A percentile compares a stretch with the other conserved stretches of the same genome.
Conservation (phyloP, 1,140 invertebrate genomes). For the Drosophila parvula region DNA sequence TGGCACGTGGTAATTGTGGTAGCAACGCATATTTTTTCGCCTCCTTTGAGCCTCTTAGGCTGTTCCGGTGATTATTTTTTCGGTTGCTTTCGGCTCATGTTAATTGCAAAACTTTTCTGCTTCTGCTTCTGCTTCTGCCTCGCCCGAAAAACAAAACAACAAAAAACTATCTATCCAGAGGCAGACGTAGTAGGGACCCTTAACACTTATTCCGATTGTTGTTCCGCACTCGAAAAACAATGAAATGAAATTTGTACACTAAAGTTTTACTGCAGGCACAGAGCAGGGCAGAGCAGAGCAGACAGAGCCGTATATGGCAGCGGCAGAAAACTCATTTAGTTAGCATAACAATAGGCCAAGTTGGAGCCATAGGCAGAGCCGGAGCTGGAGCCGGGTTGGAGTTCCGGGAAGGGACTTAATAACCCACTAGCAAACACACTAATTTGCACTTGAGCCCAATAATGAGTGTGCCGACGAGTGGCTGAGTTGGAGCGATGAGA, state of each 20-base stretch:
- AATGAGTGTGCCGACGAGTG: constrained; percentile 81
- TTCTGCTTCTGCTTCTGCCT: constrained; percentile 5
- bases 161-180: constrained; percentile 66
- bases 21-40: constrained; percentile 26
- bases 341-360: constrained; percentile 74
- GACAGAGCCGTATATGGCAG: constrained; percentile 55
- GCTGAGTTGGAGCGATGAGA: constrained; percentile 37
- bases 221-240: constrained; percentile 78
- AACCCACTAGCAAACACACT: constrained; percentile 82
- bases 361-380: constrained; percentile 1
- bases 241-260: constrained; percentile 82
- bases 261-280: constrained; percentile 71
- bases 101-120: constrained; percentile 73
- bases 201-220: constrained; percentile 55
- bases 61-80: constrained; percentile 52
- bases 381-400: neutral
- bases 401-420: constrained; percentile 63
- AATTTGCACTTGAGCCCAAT: constrained; percentile 82
- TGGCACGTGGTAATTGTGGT: constrained; percentile 49
- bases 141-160: constrained; percentile 12
- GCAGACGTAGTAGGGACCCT: constrained; percentile 3
- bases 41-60: constrained; percentile 28
- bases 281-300: constrained; percentile 15
- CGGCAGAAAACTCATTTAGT: constrained; percentile 75
- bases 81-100: constrained; percentile 62